A percentile compares a stretch with the other conserved stretches of the same genome.
Conservation (phyloP, 2,797 vertebrate species). For the Cossypha niveicapilla region DNA sequence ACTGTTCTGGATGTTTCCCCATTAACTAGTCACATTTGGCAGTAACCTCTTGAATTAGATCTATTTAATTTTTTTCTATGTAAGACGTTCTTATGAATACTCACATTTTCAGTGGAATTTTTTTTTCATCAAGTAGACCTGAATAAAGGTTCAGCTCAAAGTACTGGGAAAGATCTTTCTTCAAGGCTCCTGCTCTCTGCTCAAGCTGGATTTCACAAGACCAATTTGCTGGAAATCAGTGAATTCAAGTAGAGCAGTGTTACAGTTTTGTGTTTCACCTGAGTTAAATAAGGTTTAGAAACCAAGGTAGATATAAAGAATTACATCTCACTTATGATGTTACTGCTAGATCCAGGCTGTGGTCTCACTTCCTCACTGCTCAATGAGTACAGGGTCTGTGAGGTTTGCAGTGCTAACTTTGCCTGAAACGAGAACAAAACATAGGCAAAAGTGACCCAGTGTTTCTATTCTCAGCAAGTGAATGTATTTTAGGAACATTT, state of each 20-base stretch:
- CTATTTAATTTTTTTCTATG: neutral
- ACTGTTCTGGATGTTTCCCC: neutral
- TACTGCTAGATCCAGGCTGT: neutral
- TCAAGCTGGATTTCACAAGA: neutral
- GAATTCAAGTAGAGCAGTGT: neutral
- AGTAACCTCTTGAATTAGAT: neutral
- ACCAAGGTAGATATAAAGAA: neutral
- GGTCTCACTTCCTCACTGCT: neutral
- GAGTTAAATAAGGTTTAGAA: conserved; percentile 12
- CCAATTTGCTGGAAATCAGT: neutral
- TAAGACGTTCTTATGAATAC: neutral
- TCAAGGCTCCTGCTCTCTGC: neutral
- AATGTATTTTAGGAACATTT: neutral
- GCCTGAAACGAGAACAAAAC: neutral
- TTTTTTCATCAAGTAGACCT: neutral
- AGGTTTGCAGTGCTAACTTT: neutral
- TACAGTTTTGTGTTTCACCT: neutral
- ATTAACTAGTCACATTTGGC: neutral
- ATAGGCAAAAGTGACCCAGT: neutral
- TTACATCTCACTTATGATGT: neutral
- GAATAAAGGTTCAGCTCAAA: neutral
- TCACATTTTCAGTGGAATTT: neutral
- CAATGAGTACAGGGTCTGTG: neutral
- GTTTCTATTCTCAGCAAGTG: neutral
- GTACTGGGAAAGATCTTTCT: neutral